Base-by-base conservation (phyloP, 2,888 invertebrate species). In the Pterostichus niger region DNA sequence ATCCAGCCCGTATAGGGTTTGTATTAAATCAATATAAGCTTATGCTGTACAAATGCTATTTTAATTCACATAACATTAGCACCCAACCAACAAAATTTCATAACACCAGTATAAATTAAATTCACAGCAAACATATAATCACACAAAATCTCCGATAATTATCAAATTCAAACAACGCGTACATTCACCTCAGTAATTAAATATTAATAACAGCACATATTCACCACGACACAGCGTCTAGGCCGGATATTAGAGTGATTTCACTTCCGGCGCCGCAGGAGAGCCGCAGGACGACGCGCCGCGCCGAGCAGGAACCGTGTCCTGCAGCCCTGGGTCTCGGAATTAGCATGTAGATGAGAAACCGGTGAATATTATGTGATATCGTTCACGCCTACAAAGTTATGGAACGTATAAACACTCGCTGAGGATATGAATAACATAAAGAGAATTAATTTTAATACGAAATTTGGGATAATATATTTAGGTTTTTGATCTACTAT, bases 341-440 rank as follows among this genome's bases (percentile, higher is more conserved):
- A 71, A 71, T 71, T 71, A 71, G 44, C 68, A 71, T 71, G 44
- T 71, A 71, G 44, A 71, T 71, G 68, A 71, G 68, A 71, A 71
- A 71, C 40, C 3, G 46, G 68, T 13, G 64, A 71, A 71, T 71
- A 56, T 56, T 56, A 71, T 71, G 44, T 40, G 68, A 71, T 40
- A 71, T 40, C 68, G 68, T 71, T 71, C 68, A 71, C 68, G 68
- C 68, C 68, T 44, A 9, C 40, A 13, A 33, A 64, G 64, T 64
- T 64, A 64, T 35, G 40, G 31, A 31, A 33, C 64, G 40, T 15
- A 17, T 44, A 71, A 44, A 71, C 68, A 71, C 40, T 17, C 64
- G 2, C 15, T 13, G 44, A 44, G 44, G 44, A 71, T 44, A 71
- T 71, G 68, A 71, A 71, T 64, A 56, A 17, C 56, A 56, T 56